phyloP scores from a whole-genome alignment of 37 sponge, comb jelly and placozoan species.

The Chondrilla cf. caribensis region DNA sequence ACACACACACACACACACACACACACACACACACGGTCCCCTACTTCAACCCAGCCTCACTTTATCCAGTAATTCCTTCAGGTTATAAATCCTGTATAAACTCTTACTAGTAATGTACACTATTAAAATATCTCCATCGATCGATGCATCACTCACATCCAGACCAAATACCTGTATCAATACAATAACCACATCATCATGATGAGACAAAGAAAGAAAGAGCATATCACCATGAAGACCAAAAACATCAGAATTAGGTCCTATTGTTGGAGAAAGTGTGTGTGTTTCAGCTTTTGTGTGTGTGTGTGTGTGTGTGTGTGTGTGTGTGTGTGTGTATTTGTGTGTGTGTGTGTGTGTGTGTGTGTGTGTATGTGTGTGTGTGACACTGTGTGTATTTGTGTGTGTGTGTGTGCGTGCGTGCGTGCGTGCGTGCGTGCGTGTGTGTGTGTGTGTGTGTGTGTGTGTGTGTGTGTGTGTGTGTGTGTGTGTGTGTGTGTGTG shows the following conservation, averaged over 20 bases:
- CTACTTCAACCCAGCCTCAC: background rate
- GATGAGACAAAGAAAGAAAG: background rate
- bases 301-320: no score
- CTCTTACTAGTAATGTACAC: background rate
- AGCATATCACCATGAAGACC: no score
- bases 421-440: background rate
- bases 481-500: no score
- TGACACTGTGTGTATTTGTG: no score
- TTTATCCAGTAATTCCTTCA: background rate
- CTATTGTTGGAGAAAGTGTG: no score
- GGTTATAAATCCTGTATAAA: background rate
- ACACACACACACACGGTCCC: background rate
- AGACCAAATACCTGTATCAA: slow-evolving; percentile 60
- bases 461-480: no score
- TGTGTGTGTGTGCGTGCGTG: background rate
- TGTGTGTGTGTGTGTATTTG: no score
- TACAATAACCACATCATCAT: background rate
- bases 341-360: no score
- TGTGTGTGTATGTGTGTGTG: no score
- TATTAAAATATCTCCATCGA: slow-evolving; percentile 49
- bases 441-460: no score
- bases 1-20: slow-evolving; percentile 1
- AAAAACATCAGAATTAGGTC: no score
- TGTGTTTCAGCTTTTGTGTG: no score
- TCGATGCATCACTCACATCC: slow-evolving; percentile 42